Conservation (phyloP, 2,888 invertebrate genomes). For the Ophonus ardosiacus region DNA sequence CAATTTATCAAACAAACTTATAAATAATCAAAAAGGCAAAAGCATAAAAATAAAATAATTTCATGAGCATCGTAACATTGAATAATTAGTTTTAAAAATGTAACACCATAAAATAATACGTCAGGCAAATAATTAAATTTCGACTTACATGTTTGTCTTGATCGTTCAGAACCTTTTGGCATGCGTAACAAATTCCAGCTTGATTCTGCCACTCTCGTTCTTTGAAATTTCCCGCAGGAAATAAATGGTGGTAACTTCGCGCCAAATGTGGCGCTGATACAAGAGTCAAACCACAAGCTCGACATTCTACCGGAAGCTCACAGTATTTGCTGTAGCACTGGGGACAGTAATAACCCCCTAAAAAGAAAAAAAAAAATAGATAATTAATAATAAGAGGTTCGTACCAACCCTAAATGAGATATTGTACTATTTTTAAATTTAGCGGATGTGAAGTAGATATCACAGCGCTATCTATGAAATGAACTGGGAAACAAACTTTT, state of each 20-base stretch:
- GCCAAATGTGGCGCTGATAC: conserved; percentile 99
- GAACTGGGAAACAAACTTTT: too few relatives aligned
- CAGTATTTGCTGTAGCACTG: conserved; percentile 99
- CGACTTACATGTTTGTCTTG: conserved; percentile 84
- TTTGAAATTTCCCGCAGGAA: conserved; percentile 91
- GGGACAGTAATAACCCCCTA: conserved; percentile 91
- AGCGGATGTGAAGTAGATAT: too few relatives aligned
- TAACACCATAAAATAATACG: too few relatives aligned
- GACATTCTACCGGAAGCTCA: conserved; percentile 97
- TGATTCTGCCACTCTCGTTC: conserved; percentile 83
- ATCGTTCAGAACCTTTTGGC: conserved; percentile 83
- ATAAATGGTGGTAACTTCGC: conserved; percentile 97
- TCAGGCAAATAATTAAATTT: neutral
- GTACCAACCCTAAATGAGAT: too few relatives aligned
- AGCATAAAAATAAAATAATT: neutral
- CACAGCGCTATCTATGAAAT: too few relatives aligned
- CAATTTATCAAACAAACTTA: too few relatives aligned
- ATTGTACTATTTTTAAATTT: too few relatives aligned
- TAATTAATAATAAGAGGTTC: too few relatives aligned
- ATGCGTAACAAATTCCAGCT: conserved; percentile 84
- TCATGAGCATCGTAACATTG: too few relatives aligned
- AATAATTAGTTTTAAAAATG: too few relatives aligned
- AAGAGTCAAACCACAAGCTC: conserved; percentile 95
- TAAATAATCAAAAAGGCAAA: neutral
- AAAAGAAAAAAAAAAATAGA: neutral